These are phyloP conservation scores for Iphiclides podalirius DNA, from an alignment of 2,888 invertebrate genomes.

Conservation along the genomic window DNA sequence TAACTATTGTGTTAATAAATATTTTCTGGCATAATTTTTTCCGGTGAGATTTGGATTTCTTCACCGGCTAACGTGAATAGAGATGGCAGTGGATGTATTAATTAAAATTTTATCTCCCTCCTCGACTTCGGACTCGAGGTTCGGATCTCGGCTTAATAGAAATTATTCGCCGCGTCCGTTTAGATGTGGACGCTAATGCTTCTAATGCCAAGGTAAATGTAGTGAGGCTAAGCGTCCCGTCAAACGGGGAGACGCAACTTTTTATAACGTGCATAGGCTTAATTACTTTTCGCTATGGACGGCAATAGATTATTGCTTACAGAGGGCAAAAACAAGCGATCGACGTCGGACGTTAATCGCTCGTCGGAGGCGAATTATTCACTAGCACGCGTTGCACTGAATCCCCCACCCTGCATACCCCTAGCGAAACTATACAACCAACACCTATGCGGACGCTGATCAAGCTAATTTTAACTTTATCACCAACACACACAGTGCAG, in stretches of 20 bases:
- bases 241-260: constrained; percentile 21
- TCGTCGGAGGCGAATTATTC: constrained; percentile 77
- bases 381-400: constrained; percentile 72
- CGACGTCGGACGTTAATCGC: constrained; percentile 71
- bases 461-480: constrained; percentile 33
- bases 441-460: constrained; percentile 20
- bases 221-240: constrained; percentile 13
- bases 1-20: too few relatives aligned
- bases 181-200: constrained; percentile 2
- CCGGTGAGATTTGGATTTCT: too few relatives aligned
- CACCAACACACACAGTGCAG: background rate
- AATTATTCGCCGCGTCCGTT: too few relatives aligned
- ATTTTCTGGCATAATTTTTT: too few relatives aligned
- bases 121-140: too few relatives aligned
- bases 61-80: too few relatives aligned
- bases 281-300: constrained; percentile 21
- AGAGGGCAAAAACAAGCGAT: constrained; percentile 52
- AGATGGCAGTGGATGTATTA: too few relatives aligned
- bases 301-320: constrained; percentile 29
- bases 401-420: constrained; percentile 61
- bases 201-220: constrained; percentile 11
- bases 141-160: too few relatives aligned
- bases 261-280: constrained; percentile 20
- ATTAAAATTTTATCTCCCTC: too few relatives aligned
- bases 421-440: constrained; percentile 31